A percentile compares a stretch with the other conserved stretches of the same genome.
Evolutionary conservation across 2,113 vertebrate species (phyloP).

Genomic region (Montifringilla adamsi): DNA sequence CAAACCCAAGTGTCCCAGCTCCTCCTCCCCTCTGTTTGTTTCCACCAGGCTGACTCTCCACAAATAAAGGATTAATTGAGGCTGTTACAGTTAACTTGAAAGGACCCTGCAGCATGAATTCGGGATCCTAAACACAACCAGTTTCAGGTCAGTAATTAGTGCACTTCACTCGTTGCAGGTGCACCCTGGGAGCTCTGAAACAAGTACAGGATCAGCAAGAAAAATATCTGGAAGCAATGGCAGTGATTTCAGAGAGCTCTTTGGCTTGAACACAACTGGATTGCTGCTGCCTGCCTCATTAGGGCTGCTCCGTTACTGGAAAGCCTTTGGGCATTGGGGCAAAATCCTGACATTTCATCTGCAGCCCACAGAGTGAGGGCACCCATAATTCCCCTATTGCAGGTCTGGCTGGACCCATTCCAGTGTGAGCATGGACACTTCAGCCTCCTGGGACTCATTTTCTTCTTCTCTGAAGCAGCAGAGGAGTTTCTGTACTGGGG

Average conservation of each 20-base stretch:
- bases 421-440: not conserved
- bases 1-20: not conserved
- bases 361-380: not conserved
- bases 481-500: not conserved
- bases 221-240: not conserved
- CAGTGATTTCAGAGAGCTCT: not conserved
- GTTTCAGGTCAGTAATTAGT: constrained; percentile 28
- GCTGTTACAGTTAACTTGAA: not conserved
- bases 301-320: not conserved
- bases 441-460: not conserved
- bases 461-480: not conserved
- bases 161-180: not conserved
- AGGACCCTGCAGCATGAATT: not conserved
- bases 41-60: not conserved
- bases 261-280: not conserved
- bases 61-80: not conserved
- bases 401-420: not conserved
- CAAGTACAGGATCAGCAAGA: constrained; percentile 15
- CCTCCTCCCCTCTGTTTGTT: not conserved
- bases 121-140: not conserved
- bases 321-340: not conserved
- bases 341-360: not conserved
- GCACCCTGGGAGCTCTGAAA: constrained; percentile 15
- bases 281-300: not conserved
- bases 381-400: rapidly evolving